Conservation (phyloP, 2,113 vertebrate species). For the Platysternon megacephalum region DNA sequence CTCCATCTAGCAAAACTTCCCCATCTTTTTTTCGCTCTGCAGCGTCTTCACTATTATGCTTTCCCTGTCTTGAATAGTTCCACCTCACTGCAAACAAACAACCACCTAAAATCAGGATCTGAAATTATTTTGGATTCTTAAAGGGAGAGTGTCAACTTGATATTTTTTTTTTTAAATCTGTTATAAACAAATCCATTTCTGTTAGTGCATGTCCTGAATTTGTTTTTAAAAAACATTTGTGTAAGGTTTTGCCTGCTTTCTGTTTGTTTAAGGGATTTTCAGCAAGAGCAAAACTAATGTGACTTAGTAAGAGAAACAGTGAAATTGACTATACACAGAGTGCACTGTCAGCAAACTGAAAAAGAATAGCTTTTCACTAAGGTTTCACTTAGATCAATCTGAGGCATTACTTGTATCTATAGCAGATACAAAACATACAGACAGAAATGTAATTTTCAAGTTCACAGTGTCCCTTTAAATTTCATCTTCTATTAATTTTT, state of each 20-base stretch:
- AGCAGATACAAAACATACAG: background rate
- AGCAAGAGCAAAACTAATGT: background rate
- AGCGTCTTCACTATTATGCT: accelerated
- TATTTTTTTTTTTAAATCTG: background rate
- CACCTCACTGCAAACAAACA: background rate
- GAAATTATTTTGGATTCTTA: background rate
- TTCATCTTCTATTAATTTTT: background rate
- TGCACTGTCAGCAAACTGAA: background rate
- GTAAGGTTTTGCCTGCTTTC: background rate
- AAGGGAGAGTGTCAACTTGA: background rate
- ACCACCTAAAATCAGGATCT: background rate
- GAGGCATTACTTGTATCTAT: background rate
- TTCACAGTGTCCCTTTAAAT: background rate
- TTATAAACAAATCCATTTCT: background rate
- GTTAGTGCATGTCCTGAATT: no score
- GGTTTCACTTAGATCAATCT: background rate
- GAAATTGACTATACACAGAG: background rate
- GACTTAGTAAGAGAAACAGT: background rate
- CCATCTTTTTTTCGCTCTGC: background rate
- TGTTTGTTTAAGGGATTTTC: background rate
- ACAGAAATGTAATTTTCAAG: background rate
- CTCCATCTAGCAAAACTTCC: background rate
- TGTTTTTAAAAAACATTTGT: background rate
- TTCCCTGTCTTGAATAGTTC: background rate
- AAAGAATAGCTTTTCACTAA: background rate